Percentiles rank a stretch among this genome's conserved stretches.
Conservation (phyloP, 2,888 invertebrate genomes). For the Ichneumoninae sp. region DNA sequence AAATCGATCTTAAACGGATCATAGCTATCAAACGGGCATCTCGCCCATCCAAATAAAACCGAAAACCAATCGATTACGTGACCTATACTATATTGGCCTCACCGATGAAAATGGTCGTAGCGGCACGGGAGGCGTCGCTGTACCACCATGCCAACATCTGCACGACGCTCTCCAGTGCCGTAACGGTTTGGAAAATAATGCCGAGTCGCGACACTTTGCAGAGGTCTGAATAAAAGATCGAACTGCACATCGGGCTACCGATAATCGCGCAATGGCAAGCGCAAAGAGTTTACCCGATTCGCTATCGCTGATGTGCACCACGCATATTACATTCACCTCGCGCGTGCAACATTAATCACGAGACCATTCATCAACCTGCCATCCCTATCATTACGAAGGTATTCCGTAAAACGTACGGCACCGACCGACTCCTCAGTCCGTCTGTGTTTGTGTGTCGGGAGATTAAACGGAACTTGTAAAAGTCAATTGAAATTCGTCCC, state of each 20-base stretch:
- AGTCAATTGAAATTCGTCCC: constrained; percentile 3
- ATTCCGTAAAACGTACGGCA: neutral
- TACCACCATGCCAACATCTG: neutral
- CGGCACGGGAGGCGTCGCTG: constrained; percentile 2
- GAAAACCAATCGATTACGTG: constrained; percentile 7
- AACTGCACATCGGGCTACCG: neutral
- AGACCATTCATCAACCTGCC: neutral
- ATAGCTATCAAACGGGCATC: too few relatives aligned
- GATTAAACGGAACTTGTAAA: neutral
- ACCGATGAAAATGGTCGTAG: neutral
- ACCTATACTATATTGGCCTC: neutral
- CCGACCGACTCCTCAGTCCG: too few relatives aligned
- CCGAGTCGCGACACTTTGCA: neutral
- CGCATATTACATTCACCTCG: neutral
- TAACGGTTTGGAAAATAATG: neutral
- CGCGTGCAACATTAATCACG: constrained; percentile 6
- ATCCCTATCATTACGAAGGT: neutral
- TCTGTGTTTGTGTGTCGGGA: neutral
- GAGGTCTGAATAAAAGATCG: neutral
- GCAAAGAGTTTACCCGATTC: neutral
- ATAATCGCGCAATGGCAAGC: neutral
- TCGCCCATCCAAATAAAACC: too few relatives aligned
- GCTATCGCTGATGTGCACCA: neutral
- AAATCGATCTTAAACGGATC: too few relatives aligned
- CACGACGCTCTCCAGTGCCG: neutral